phyloP scores from a whole-genome alignment of 2,888 invertebrate genomes.

The Boloria euphrosyne region DNA sequence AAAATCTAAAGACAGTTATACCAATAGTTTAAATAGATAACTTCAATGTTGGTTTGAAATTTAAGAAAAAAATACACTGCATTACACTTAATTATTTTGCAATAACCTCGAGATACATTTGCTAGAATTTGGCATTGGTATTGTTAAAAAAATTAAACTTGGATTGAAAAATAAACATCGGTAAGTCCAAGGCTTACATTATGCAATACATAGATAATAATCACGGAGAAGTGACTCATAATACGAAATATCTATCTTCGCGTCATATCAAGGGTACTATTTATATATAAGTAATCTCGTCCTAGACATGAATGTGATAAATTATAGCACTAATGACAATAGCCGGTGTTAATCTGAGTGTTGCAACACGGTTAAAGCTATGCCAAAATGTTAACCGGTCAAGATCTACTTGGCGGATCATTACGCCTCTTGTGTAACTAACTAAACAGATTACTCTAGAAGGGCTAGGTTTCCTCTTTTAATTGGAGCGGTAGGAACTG shows the following conservation, averaged over 20 bases:
- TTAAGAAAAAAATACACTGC: too few relatives aligned
- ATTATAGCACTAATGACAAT: constrained; percentile 35
- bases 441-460: constrained; percentile 28
- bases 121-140: constrained; percentile 14
- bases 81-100: too few relatives aligned
- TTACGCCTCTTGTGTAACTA: constrained; percentile 34
- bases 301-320: constrained; percentile 22
- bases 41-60: too few relatives aligned
- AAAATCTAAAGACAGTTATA: too few relatives aligned
- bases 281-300: constrained; percentile 18
- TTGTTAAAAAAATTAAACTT: constrained; percentile 6
- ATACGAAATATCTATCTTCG: constrained; percentile 12
- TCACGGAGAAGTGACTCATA: constrained; percentile 10
- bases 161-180: constrained; percentile 7
- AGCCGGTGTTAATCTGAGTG: constrained; percentile 44
- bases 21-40: too few relatives aligned
- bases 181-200: constrained; percentile 9
- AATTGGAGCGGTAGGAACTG: constrained; percentile 29
- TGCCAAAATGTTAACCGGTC: constrained; percentile 73
- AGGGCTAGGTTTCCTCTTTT: constrained; percentile 25
- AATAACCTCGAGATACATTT: background rate
- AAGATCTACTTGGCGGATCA: constrained; percentile 44
- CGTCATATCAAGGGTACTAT: constrained; percentile 11
- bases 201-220: constrained; percentile 10
- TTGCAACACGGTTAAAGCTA: constrained; percentile 67